Conservation (phyloP, 2,113 vertebrate genomes). For the Leucoraja erinaceus region DNA sequence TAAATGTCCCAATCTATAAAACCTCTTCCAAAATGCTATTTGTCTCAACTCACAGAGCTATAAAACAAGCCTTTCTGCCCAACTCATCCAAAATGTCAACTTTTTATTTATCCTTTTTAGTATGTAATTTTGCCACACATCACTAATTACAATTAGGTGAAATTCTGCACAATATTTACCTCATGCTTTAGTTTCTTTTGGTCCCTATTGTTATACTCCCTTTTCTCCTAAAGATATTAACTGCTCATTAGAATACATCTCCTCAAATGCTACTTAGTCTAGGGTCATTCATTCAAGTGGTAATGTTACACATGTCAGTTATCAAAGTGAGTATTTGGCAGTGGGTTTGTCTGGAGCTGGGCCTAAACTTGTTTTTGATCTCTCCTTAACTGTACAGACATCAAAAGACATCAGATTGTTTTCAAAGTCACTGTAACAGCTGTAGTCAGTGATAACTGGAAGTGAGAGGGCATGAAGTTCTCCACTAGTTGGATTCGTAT, state of each 20-base stretch:
- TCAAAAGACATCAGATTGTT: neutral
- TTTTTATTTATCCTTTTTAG: neutral
- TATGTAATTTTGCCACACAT: neutral
- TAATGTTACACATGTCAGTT: neutral
- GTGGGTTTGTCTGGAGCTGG: neutral
- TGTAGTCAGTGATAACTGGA: neutral
- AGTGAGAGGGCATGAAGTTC: too few relatives aligned
- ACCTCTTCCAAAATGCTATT: too few relatives aligned
- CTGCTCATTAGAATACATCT: neutral
- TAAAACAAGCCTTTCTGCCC: too few relatives aligned
- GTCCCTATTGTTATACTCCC: neutral
- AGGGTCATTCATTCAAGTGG: neutral
- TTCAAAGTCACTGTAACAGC: neutral
- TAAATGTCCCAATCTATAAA: too few relatives aligned
- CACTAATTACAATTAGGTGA: neutral
- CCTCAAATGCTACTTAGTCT: neutral
- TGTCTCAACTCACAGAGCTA: too few relatives aligned
- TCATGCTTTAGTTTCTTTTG: neutral
- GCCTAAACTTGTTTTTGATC: neutral
- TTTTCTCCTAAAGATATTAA: neutral
- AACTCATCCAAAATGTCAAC: neutral
- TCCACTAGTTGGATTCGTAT: neutral
- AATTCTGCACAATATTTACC: neutral
- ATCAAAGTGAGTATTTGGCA: neutral
- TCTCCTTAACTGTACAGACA: neutral